Base-by-base conservation (phyloP, 2,113 vertebrate genomes). In the Megaceryle maxima region DNA sequence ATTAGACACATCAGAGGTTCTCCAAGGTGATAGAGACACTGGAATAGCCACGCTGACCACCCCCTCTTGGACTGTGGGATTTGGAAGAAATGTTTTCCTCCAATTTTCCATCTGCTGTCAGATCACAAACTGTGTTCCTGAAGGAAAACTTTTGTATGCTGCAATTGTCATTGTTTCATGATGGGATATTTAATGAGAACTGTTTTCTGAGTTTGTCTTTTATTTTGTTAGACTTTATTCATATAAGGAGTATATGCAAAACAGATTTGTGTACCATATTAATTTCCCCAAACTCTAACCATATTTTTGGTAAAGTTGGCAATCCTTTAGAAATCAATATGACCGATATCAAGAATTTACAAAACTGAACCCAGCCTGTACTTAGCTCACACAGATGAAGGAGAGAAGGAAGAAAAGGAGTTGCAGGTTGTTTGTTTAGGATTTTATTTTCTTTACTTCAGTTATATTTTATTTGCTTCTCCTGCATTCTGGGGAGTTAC, bases 11-110 rank as follows among this genome's bases (percentile, higher is more conserved):
- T 83, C 26, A 53, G 46, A 50, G 16, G 8, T 82, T 78, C 60
- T 82, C 21, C 55, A 74, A 11, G 8, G 18, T 78, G 14, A 55
- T n/a, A 43, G 21, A 80, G 20, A 55, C 24, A 24, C 24, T 44
- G 5, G 8, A 67, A 43, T 62, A 43, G 1, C 10, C 18, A 10
- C 25, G 51, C 10, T 78, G 60, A 51, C 13, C 5, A 37, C 16
- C 39, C 12, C 2, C 18, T 70, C 19, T 70, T 56, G 20, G 25
- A 48, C 1, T 60, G 4, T 17, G 35, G 22, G 3, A 0, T 43
- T 21, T 56, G 9, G 4, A 24, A 76, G 9, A 59, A 92, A 43
- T 0, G 0, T 0, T 79, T 91, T 70, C 11, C 4, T 66, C 35
- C 37, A 43, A 56, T 75, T 82, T 74, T 11, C 7, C 9, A 25